Evolutionary conservation across 2,888 invertebrate genomes (phyloP), one percentile per base, ranked within the genome.

Genomic region (Xanthia icteritia): DNA sequence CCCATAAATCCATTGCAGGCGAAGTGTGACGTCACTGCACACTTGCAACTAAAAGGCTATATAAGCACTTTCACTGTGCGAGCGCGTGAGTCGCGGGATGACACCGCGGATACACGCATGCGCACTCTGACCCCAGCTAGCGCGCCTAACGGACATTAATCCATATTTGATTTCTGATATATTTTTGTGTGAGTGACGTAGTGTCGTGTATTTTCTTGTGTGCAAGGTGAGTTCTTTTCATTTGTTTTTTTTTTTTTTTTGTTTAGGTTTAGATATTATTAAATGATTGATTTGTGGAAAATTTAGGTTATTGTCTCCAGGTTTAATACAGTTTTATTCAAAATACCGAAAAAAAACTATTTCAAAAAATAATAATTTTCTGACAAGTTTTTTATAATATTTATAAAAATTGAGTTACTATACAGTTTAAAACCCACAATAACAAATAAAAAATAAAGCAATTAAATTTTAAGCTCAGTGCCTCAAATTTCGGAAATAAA

Each of bases 41-140:
- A 86, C 89, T 90, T 93, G 93, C 94, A 94, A 89, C 91, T 91
- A 91, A 87, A 92, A 95, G 93, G 95, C 95, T 96, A 96, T 96
- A 96, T 95, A 96, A 95, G 89, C 93, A 95, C 96, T 96, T 96
- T 96, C 96, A 94, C 96, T 93, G 83, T 75, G 80, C 89, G 89
- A 89, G 93, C 95, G 91, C 95, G 90, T 90, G 95, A 96, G 96
- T 95, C 93, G 94, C 93, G 94, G 92, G 93, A 93, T 93, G 93
- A 91, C 89, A 90, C 92, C 88, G 90, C 90, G 88, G 80, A 54
- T 70, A 86, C 89, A 89, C 93, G 93, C 94, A 94, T 91, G 90
- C 94, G 95, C 95, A 95, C 96, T 95, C 95, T 95, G 95, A 96
- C 95, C 95, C 92, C 91, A 90, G 89, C 90, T 83, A 88, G 90